Conservation (phyloP, 1,140 invertebrate species). For the Cotesia glomerata region DNA sequence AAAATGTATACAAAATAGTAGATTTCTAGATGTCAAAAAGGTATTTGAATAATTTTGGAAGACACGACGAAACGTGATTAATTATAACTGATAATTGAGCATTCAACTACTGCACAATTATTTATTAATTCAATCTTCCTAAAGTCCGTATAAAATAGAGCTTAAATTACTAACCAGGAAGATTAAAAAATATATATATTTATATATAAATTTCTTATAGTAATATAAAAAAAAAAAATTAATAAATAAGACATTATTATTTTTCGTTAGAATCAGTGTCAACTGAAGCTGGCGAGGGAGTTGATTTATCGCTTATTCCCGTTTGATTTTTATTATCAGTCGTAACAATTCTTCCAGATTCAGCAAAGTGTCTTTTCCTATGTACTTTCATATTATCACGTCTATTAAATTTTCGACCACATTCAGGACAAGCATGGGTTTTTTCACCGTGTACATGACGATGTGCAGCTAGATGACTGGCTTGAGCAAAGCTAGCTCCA, state of each 20-base stretch:
- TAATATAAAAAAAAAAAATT: background rate
- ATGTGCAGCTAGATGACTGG: constrained; percentile 60
- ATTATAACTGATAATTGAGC: too few relatives aligned
- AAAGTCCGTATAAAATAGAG: background rate
- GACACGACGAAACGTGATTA: background rate
- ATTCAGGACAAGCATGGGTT: constrained; percentile 58
- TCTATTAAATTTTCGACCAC: constrained; percentile 59
- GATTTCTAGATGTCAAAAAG: background rate
- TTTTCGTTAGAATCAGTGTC: constrained; percentile 39
- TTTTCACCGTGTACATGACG: constrained; percentile 61
- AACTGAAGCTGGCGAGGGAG: constrained; percentile 1
- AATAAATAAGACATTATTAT: background rate
- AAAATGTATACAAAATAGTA: constrained; percentile 11
- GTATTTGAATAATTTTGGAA: background rate
- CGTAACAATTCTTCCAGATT: constrained; percentile 33
- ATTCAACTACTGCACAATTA: background rate
- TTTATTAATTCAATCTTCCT: background rate
- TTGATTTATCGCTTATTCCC: background rate
- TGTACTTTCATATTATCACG: constrained; percentile 63
- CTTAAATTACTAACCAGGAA: too few relatives aligned
- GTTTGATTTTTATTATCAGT: constrained; percentile 38
- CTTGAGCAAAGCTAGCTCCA: constrained; percentile 58
- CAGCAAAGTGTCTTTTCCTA: constrained; percentile 54
- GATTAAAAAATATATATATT: constrained; percentile 7
- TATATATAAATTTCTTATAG: background rate